These are phyloP conservation scores for Microplitis manilae DNA, from an alignment of 2,888 invertebrate species.

Conservation along the genomic window DNA sequence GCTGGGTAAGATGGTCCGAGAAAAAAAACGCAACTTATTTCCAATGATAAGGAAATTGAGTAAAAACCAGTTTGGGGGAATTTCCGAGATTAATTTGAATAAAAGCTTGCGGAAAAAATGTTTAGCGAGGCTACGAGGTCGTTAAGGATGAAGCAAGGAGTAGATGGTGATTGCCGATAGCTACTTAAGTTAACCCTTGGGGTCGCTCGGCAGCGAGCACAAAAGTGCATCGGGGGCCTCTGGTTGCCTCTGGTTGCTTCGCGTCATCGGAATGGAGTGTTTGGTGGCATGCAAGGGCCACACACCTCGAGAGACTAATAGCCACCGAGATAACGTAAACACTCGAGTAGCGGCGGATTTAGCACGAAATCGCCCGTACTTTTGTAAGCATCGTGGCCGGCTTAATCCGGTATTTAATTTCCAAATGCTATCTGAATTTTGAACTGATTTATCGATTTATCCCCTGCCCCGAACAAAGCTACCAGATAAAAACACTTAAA, in stretches of 20 bases:
- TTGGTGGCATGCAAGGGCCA: constrained; percentile 58
- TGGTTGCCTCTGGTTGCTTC: constrained; percentile 51
- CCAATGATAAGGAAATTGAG: no score
- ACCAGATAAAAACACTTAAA: background rate
- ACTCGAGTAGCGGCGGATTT: constrained; percentile 50
- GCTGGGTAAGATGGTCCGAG: no score
- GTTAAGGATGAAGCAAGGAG: constrained; percentile 47
- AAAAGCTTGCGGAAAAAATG: no score
- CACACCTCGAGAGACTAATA: constrained; percentile 72
- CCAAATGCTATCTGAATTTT: background rate
- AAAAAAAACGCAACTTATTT: no score
- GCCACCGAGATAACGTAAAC: constrained; percentile 71
- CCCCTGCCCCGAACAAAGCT: background rate
- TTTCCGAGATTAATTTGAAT: no score
- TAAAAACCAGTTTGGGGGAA: no score
- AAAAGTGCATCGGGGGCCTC: constrained; percentile 8
- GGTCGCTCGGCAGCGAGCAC: constrained; percentile 36
- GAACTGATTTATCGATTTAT: constrained; percentile 15
- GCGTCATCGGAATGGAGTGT: constrained; percentile 50
- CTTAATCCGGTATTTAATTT: constrained; percentile 1
- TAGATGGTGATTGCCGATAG: constrained; percentile 69
- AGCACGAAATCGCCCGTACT: background rate
- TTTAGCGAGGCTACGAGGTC: background rate
- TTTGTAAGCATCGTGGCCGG: background rate
- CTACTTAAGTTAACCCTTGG: constrained; percentile 70